Percentiles rank a stretch among this genome's conserved stretches.
These are phyloP conservation scores for Burhinus bistriatus DNA, from an alignment of 2,113 vertebrate genomes.

Conservation along the genomic window DNA sequence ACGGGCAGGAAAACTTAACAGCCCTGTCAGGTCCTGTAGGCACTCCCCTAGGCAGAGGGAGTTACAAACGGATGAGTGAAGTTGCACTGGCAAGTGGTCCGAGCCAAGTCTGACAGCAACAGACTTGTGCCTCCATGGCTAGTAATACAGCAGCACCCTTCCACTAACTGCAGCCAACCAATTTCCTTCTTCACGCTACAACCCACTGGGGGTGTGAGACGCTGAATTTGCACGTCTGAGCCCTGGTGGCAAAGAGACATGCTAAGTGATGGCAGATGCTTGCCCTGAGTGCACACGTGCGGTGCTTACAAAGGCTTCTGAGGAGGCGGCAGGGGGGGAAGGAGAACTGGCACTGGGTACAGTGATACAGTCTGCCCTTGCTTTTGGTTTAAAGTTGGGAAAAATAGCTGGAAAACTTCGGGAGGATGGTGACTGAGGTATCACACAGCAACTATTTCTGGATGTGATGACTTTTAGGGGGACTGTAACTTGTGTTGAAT, in stretches of 20 bases:
- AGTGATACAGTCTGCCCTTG: background rate
- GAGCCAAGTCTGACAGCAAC: background rate
- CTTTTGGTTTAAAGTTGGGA: background rate
- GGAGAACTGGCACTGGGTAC: background rate
- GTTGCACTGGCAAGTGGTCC: background rate
- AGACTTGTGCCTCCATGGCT: background rate
- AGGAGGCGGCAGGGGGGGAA: background rate
- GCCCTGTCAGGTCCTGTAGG: background rate
- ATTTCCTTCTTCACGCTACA: background rate
- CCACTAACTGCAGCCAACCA: background rate
- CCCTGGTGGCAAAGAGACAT: background rate
- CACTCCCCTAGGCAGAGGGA: background rate
- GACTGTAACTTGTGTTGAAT: background rate
- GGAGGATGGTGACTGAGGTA: background rate
- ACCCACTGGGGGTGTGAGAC: constrained; percentile 23
- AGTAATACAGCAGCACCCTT: background rate
- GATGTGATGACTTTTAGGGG: background rate
- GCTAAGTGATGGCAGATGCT: background rate
- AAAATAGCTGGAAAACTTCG: background rate
- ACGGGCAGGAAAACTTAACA: background rate
- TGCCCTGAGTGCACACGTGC: background rate
- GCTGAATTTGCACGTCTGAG: constrained; percentile 27
- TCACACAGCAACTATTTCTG: background rate
- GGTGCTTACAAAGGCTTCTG: background rate
- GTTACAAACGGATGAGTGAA: background rate